Conservation (phyloP, 2,888 invertebrate genomes). For the Tachina fera region DNA sequence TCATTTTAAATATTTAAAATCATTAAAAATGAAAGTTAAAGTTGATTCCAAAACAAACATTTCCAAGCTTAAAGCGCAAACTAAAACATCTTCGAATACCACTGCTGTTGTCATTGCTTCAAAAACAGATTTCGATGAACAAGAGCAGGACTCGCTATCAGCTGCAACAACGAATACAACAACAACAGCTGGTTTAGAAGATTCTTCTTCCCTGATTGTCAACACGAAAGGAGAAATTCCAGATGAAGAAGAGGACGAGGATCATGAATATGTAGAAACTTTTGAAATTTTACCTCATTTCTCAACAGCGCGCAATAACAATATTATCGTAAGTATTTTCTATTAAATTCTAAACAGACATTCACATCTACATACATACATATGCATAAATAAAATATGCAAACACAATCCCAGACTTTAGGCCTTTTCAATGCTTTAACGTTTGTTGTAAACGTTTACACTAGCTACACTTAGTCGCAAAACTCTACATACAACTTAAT, state of each 20-base stretch:
- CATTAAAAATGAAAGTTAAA: constrained; percentile 78
- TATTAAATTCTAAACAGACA: constrained; percentile 5
- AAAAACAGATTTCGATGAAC: constrained; percentile 34
- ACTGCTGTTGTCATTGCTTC: constrained; percentile 33
- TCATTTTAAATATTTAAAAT: neutral
- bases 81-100: constrained; percentile 31
- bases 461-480: no score
- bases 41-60: constrained; percentile 75
- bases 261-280: constrained; percentile 49
- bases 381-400: neutral
- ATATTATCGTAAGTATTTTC: constrained; percentile 79
- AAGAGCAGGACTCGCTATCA: constrained; percentile 18
- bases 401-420: neutral
- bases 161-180: neutral
- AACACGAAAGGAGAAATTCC: constrained; percentile 19
- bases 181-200: constrained; percentile 16
- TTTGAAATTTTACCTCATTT: constrained; percentile 77
- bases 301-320: constrained; percentile 78
- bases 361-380: neutral
- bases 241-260: constrained; percentile 35
- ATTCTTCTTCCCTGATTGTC: constrained; percentile 35
- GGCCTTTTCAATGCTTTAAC: neutral
- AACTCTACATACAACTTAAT: no score
- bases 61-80: constrained; percentile 63
- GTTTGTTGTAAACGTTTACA: neutral